Base-by-base conservation (phyloP, 2,797 vertebrate genomes). In the Cyclura pinguis region DNA sequence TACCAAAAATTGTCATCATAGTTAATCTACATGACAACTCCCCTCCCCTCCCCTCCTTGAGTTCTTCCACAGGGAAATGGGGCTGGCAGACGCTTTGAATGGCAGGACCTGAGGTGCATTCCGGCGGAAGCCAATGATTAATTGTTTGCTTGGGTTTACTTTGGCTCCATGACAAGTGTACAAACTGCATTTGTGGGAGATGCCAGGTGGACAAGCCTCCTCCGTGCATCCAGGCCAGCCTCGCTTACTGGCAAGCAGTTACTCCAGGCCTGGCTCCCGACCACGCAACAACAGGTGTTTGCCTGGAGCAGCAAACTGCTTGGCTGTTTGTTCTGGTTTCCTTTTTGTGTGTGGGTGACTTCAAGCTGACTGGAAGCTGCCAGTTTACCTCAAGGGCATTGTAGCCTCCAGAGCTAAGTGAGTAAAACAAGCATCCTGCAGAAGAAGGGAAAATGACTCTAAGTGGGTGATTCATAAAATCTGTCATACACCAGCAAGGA, bases 81-180 rank as follows among this genome's bases (percentile, higher is more conserved):
- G 89, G 88, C 92, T 95, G 93, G 94, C 94, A 87, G 64, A 29
- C 77, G 89, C 83, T 92, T 82, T 74, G 90, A 89, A 84, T 91
- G 84, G 80, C 85, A 59, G 24, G 85, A 93, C 80, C 67, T 32
- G 3, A 91, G 88, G 84, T 85, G 72, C 88, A 72, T n/a, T 91
- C 18, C 91, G 9, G 88, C 96, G 85, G 89, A 92, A 94, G 83
- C 78, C 92, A 67, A 67, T 95, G 93, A 95, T 93, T 95, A 95
- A 94, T 94, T 87, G 91, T 80, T 93, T 94, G 92, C 91, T 92
- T 93, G 92, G 90, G 86, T 91, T 96, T 96, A 74, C 90, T 93
- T 94, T 96, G 91, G 91, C 88, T 80, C 76, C 52, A 83, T 20
- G 5, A 93, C 93, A 94, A 87, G 92, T 87, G 9, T 1, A 20